phyloP scores from a whole-genome alignment of 2,113 vertebrate species.

The Podarcis cretensis region DNA sequence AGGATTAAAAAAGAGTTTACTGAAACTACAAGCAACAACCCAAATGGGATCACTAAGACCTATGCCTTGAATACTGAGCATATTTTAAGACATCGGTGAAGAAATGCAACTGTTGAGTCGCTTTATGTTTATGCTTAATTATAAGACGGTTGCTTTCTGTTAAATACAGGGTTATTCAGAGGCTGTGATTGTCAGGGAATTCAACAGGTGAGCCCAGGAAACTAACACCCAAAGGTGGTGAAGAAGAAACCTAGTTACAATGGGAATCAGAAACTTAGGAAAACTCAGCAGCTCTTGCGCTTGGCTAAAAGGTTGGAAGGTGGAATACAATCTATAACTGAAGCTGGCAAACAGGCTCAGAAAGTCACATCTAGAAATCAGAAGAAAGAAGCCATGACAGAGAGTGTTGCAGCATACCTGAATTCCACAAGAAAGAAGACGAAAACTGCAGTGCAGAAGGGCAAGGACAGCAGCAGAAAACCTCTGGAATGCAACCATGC shows the following conservation, averaged over 20 bases:
- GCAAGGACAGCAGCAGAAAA: no score
- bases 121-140: background rate
- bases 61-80: background rate
- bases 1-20: slow-evolving; percentile 29
- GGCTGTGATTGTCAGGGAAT: background rate
- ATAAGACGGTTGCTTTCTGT: background rate
- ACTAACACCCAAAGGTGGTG: background rate
- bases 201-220: background rate
- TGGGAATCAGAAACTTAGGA: no score
- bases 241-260: no score
- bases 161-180: background rate
- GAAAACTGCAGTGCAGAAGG: no score
- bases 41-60: background rate
- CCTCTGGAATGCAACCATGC: no score
- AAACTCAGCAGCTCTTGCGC: background rate
- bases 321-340: no score
- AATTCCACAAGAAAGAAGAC: no score
- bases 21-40: slow-evolving; percentile 5
- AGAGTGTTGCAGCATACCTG: no score
- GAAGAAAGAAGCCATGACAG: no score
- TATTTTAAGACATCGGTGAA: background rate
- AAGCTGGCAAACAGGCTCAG: no score
- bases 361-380: no score
- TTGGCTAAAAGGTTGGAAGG: background rate
- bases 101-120: background rate